A percentile compares a stretch with the other conserved stretches of the same genome.
These are phyloP conservation scores for Phortica okadai DNA, from an alignment of 2,888 invertebrate genomes.

Conservation along the genomic window DNA sequence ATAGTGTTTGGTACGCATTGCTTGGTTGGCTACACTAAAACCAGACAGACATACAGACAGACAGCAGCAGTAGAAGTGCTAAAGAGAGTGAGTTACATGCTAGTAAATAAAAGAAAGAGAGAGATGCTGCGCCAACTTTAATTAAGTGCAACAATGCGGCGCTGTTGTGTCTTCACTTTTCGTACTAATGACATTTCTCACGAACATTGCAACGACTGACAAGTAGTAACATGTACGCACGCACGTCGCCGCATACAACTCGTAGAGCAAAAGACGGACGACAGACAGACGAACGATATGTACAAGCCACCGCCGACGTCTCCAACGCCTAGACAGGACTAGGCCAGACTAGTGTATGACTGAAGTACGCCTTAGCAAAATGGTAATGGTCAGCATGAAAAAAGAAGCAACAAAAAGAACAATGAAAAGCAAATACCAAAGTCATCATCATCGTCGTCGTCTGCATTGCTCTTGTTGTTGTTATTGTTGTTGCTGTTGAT, in stretches of 20 bases:
- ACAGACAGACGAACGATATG: no score
- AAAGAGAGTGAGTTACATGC: no score
- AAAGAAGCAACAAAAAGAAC: background rate
- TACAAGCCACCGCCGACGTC: no score
- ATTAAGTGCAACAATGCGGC: constrained; percentile 68
- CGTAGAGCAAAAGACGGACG: background rate
- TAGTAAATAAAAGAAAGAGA: background rate
- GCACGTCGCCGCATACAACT: constrained; percentile 8
- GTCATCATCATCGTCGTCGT: background rate
- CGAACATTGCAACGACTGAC: constrained; percentile 64
- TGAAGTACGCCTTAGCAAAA: no score
- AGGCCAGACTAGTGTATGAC: background rate
- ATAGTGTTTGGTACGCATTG: constrained; percentile 5
- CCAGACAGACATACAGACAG: no score
- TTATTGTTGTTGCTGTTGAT: background rate
- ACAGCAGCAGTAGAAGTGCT: no score
- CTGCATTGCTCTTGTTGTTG: background rate
- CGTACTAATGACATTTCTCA: constrained; percentile 69
- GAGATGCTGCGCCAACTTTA: constrained; percentile 56
- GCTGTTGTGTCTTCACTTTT: constrained; percentile 35
- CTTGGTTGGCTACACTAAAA: background rate
- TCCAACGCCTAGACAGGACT: background rate
- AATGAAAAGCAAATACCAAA: constrained; percentile 8
- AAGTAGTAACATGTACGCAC: constrained; percentile 36
- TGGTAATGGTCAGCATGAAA: background rate